phyloP scores from a whole-genome alignment of 2,113 vertebrate genomes.

The Pelusios castaneus region DNA sequence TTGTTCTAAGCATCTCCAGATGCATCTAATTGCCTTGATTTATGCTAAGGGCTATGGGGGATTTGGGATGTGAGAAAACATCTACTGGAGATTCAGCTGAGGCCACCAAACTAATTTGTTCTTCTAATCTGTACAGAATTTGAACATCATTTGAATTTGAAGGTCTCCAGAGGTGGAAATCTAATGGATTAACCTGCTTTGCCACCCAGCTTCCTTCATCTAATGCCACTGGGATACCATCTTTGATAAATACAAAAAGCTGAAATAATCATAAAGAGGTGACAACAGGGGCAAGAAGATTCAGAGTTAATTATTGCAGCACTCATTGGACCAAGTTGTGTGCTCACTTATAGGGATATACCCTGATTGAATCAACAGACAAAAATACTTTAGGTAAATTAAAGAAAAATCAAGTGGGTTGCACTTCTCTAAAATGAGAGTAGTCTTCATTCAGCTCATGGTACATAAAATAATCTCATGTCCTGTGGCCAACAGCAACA shows the following conservation, averaged over 20 bases:
- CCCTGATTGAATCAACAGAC: background rate
- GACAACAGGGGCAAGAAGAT: background rate
- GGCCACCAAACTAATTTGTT: background rate
- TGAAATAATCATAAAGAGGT: background rate
- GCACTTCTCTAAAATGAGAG: background rate
- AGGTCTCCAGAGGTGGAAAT: background rate
- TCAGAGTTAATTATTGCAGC: background rate
- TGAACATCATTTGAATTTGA: background rate
- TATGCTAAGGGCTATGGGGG: background rate
- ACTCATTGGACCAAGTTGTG: background rate
- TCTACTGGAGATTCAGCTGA: background rate
- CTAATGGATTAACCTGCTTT: background rate
- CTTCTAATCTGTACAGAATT: background rate
- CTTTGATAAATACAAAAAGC: background rate
- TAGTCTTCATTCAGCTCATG: background rate
- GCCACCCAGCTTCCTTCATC: background rate
- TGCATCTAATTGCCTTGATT: background rate
- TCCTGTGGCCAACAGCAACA: background rate
- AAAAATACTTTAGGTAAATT: background rate
- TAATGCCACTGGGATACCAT: background rate
- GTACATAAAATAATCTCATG: background rate
- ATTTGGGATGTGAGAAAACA: background rate
- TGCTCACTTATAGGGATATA: background rate
- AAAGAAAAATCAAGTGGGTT: background rate
- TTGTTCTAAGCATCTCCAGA: background rate